phyloP scores from a whole-genome alignment of 2,113 vertebrate species.

The Trematocara nigrifrons region DNA sequence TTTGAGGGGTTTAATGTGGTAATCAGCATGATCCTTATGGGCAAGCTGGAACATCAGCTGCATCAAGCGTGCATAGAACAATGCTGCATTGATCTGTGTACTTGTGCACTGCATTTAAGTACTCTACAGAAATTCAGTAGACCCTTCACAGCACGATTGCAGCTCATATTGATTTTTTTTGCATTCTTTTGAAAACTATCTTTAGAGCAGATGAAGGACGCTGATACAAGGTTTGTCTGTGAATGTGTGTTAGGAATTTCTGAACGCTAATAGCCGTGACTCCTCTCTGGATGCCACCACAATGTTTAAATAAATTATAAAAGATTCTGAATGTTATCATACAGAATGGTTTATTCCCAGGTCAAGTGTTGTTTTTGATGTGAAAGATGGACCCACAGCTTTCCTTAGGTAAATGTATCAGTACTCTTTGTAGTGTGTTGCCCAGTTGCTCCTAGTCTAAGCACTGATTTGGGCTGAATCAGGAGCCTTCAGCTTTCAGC shows the following conservation, averaged over 20 bases:
- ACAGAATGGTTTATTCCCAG: not conserved
- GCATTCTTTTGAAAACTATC: not conserved
- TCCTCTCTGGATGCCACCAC: not conserved
- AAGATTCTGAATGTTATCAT: not conserved
- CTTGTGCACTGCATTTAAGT: not conserved
- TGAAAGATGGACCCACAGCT: not conserved
- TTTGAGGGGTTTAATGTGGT: slow-evolving; percentile 4
- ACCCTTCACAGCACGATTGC: not conserved
- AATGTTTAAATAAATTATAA: not conserved
- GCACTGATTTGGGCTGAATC: not conserved
- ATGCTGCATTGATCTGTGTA: not conserved
- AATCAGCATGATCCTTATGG: not conserved
- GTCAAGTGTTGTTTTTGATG: not conserved
- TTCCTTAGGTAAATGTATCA: not conserved
- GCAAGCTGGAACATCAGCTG: not conserved
- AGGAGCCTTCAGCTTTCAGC: not conserved
- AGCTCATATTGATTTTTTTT: not conserved
- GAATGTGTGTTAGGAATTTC: not conserved
- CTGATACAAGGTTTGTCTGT: not conserved
- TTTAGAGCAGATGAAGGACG: not conserved
- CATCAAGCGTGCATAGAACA: not conserved
- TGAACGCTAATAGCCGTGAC: not conserved
- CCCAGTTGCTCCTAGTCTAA: not conserved
- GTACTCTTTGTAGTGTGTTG: not conserved
- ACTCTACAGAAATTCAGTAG: not conserved